Evolutionary conservation across 2,113 vertebrate species (phyloP).

Genomic region (Eulemur macaco): DNA sequence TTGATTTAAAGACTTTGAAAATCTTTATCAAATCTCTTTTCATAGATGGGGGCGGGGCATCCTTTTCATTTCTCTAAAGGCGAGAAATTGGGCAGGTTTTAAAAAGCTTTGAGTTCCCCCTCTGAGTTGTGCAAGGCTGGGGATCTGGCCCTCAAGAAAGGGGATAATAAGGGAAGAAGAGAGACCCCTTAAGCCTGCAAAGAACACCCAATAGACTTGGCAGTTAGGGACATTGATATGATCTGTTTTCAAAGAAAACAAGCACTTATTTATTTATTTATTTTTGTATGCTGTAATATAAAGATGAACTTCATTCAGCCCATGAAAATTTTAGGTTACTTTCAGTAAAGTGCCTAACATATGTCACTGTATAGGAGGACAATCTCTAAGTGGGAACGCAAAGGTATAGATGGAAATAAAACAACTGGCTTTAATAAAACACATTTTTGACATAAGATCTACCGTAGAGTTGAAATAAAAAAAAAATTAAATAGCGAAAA

Average conservation of each 20-base stretch:
- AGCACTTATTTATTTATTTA: not conserved
- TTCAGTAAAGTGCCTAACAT: not conserved
- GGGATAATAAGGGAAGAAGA: not conserved
- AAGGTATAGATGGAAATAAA: not conserved
- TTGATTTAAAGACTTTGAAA: slow-evolving; percentile 42
- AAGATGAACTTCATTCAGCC: not conserved
- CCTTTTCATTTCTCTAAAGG: slow-evolving; percentile 38
- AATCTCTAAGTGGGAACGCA: not conserved
- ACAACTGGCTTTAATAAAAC: not conserved
- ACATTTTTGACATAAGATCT: not conserved
- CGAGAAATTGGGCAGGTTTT: slow-evolving; percentile 34
- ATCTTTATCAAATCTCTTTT: slow-evolving; percentile 49
- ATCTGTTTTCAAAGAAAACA: slow-evolving; percentile 10
- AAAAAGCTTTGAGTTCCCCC: slow-evolving; percentile 32
- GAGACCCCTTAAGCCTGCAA: not conserved
- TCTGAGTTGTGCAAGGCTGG: slow-evolving; percentile 59
- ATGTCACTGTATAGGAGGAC: not conserved
- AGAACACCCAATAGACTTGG: not conserved
- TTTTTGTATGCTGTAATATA: not conserved
- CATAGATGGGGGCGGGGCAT: slow-evolving; percentile 70
- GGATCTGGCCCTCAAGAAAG: slow-evolving; percentile 42
- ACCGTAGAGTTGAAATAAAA: not conserved
- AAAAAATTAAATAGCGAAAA: not conserved
- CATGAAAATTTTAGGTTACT: not conserved
- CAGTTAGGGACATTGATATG: not conserved